Percentiles rank a stretch among this genome's conserved stretches.
Conservation (phyloP, 2,113 vertebrate genomes). For the Megaptera novaeangliae region DNA sequence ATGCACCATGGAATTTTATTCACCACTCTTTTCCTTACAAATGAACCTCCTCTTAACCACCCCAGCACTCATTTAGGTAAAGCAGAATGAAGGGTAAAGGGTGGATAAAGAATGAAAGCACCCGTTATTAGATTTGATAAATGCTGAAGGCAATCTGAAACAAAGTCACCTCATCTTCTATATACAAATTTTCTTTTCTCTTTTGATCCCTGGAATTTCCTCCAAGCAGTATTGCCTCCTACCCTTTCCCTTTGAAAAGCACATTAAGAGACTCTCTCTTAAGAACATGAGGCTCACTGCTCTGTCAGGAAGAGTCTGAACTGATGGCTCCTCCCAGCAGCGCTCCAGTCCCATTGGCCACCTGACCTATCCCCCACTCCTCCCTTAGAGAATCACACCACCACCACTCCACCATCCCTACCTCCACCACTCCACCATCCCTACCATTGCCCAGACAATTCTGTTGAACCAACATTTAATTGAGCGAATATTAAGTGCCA, state of each 20-base stretch:
- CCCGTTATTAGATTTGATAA: neutral
- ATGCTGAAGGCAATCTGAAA: neutral
- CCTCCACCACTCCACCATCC: neutral
- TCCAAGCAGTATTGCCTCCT: neutral
- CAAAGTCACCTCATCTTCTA: neutral
- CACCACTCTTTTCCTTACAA: neutral
- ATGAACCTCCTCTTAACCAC: neutral
- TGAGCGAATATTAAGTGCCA: neutral
- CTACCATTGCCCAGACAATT: neutral
- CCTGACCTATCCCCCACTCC: neutral
- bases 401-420: neutral
- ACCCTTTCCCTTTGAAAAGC: neutral
- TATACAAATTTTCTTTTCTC: neutral
- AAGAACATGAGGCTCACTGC: neutral
- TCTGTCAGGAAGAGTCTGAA: neutral
- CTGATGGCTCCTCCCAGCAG: neutral
- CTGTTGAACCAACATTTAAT: neutral
- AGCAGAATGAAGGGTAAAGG: neutral
- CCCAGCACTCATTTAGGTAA: neutral
- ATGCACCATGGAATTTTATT: neutral
- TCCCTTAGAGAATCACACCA: neutral
- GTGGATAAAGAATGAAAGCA: neutral
- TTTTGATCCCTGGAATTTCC: neutral
- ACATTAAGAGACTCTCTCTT: neutral
- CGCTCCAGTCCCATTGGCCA: neutral